phyloP scores from a whole-genome alignment of 1,140 invertebrate species.

The Oscheius sp. region DNA sequence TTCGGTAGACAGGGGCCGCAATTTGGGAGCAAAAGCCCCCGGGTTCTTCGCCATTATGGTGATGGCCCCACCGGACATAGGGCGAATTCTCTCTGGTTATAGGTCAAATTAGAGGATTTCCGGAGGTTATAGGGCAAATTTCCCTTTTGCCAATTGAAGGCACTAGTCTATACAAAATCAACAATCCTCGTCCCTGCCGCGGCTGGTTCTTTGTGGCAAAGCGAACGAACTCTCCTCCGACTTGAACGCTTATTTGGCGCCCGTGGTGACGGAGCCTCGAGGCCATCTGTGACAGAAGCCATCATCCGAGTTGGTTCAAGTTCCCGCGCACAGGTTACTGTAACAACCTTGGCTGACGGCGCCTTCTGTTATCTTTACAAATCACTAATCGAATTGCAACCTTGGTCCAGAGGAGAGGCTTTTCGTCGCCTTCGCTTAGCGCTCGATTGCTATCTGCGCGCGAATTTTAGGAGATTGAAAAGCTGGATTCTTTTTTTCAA shows the following conservation, averaged over 20 bases:
- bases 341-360: background rate
- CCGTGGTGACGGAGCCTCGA: background rate
- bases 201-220: background rate
- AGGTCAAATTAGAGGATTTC: no score
- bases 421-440: background rate
- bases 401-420: background rate
- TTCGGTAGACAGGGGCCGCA: no score
- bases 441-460: conserved; percentile 3
- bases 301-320: background rate
- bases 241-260: background rate
- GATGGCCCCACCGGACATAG: no score
- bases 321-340: background rate
- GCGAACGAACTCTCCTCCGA: background rate
- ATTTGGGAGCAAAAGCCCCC: no score
- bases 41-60: no score
- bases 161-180: background rate
- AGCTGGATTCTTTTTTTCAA: no score
- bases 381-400: background rate
- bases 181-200: background rate
- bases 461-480: no score
- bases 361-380: background rate
- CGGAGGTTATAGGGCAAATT: no score
- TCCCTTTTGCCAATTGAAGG: background rate
- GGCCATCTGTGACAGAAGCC: background rate
- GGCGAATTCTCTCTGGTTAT: no score